Conservation (phyloP, 2,797 vertebrate species). For the Peromyscus attwateri region DNA sequence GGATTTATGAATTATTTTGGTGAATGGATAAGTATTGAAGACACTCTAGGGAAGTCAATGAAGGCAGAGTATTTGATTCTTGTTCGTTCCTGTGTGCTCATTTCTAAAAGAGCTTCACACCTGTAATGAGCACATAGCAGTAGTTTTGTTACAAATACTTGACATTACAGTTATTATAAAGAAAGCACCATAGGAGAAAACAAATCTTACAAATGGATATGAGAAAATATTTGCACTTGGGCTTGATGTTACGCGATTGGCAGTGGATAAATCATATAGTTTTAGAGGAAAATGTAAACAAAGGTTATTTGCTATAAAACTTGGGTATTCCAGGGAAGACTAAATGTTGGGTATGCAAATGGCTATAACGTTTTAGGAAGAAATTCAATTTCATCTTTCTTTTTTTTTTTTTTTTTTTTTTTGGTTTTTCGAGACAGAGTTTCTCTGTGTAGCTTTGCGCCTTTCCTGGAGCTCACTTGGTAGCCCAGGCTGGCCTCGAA, state of each 20-base stretch:
- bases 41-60: background rate
- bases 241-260: background rate
- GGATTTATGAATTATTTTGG: background rate
- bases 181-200: background rate
- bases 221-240: background rate
- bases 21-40: background rate
- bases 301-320: background rate
- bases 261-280: background rate
- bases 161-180: conserved; percentile 16
- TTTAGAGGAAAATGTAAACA: background rate
- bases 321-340: background rate
- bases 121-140: background rate
- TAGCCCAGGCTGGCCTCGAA: no score
- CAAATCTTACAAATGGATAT: background rate
- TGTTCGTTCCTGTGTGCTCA: background rate
- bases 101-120: background rate
- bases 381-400: background rate
- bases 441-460: no score
- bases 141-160: background rate
- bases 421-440: no score
- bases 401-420: no score
- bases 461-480: no score
- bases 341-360: background rate
- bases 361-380: background rate
- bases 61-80: background rate